Evolutionary conservation across 1,140 invertebrate genomes (phyloP).

Genomic region (Neoseiulus cucumeris): DNA sequence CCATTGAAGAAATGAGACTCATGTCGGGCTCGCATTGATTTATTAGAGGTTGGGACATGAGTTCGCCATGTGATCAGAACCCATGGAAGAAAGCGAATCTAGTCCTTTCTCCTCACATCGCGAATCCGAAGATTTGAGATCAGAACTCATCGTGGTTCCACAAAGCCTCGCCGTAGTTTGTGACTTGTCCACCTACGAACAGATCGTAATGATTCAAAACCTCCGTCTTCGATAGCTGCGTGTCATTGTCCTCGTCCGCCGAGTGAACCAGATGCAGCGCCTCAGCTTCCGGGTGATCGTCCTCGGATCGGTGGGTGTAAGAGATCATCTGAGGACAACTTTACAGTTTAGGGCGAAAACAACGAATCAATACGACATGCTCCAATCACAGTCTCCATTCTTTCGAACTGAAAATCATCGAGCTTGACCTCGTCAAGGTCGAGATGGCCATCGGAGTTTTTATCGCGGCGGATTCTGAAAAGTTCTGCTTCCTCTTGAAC

Average conservation of each 20-base stretch:
- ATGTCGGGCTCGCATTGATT: too few relatives aligned
- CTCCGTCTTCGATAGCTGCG: neutral
- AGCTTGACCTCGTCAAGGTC: neutral
- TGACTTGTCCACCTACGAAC: slow-evolving; percentile 2
- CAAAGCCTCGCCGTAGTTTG: neutral
- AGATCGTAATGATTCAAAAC: slow-evolving; percentile 1
- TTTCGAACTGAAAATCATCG: neutral
- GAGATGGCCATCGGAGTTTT: neutral
- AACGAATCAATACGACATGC: neutral
- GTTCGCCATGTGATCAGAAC: too few relatives aligned
- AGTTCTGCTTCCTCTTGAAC: neutral
- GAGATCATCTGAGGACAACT: neutral
- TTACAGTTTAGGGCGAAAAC: neutral
- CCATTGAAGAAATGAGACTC: too few relatives aligned
- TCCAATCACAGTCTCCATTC: neutral
- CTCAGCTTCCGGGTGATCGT: slow-evolving; percentile 1
- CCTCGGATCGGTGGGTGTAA: slow-evolving; percentile 5
- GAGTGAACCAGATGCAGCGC: neutral
- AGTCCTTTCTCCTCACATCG: too few relatives aligned
- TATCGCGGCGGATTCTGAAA: neutral
- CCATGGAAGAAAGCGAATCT: too few relatives aligned
- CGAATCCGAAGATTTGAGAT: neutral
- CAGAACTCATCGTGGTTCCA: neutral
- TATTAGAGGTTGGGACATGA: too few relatives aligned
- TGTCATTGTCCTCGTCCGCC: neutral